Base-by-base conservation (phyloP, 2,113 vertebrate species). In the Tringa solitaria region DNA sequence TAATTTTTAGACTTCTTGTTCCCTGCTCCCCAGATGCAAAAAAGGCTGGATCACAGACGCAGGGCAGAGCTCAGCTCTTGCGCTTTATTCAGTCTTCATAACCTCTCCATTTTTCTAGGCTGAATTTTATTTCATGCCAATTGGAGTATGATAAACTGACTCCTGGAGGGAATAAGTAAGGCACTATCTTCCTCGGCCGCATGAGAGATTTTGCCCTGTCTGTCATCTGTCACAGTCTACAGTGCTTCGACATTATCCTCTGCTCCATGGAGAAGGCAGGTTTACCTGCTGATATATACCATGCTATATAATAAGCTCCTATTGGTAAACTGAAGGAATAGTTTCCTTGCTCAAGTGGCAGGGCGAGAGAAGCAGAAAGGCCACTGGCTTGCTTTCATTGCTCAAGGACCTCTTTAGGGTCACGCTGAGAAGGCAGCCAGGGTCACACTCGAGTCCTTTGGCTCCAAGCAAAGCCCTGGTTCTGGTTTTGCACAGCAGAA, bases 11-110 rank as follows among this genome's bases (percentile, higher is more conserved):
- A 12, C 4, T 35, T 39, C 35, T 74, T 73, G 5, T 39, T 79
- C 26, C 54, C 21, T 74, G 5, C 17, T 72, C 20, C 21, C 26
- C 18, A 1, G 12, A 19, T 22, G 64, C 56, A 67, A 30, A 57
- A 1, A 0, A 15, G 33, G 32, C 83, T 60, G 54, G 28, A 27
- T 14, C 0, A 0, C 35, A 37, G 43, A 32, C 41, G 41, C 14
- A 37, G 37, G 12, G 24, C 41, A 68, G 48, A 76, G 43, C 59
- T 90, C 46, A 30, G 41, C 27, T 51, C 50, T 28, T 3, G 20
- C 37, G 18, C 20, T 70, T 26, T 56, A 2, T 28, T 67, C 76
- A 48, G 27, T 4, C 70, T 67, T 45, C 37, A 9, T 2, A 50
- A 50, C 8, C 48, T 83, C 65, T 65, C 33, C 2, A 1, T 28